A percentile compares a stretch with the other conserved stretches of the same genome.
These are phyloP conservation scores for Rugalucina vietnamica DNA, from an alignment of 2,888 invertebrate species.

Conservation along the genomic window DNA sequence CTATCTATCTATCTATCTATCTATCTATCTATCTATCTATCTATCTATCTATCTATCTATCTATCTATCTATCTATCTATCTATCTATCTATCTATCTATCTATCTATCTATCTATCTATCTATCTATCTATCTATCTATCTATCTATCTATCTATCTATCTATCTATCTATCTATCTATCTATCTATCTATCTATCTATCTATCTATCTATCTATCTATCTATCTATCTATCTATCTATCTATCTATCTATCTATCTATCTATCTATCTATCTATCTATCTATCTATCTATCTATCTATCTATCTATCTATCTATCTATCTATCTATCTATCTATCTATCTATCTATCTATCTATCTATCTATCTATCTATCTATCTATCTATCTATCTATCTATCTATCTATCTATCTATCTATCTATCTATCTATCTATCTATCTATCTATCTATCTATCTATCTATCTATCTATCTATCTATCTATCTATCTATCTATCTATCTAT, in stretches of 20 bases:
- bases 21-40: neutral
- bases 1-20: neutral
- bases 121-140: neutral
- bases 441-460: neutral
- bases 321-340: neutral
- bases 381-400: neutral
- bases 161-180: neutral
- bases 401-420: neutral
- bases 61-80: neutral
- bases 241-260: neutral
- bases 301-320: neutral
- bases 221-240: neutral
- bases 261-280: neutral
- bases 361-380: neutral
- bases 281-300: neutral
- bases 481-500: neutral
- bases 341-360: neutral
- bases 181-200: neutral
- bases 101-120: neutral
- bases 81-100: neutral
- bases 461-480: neutral
- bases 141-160: neutral
- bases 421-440: neutral
- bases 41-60: neutral
- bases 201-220: neutral